phyloP scores from a whole-genome alignment of 2,797 vertebrate species.

The Denticeps clupeoides region DNA sequence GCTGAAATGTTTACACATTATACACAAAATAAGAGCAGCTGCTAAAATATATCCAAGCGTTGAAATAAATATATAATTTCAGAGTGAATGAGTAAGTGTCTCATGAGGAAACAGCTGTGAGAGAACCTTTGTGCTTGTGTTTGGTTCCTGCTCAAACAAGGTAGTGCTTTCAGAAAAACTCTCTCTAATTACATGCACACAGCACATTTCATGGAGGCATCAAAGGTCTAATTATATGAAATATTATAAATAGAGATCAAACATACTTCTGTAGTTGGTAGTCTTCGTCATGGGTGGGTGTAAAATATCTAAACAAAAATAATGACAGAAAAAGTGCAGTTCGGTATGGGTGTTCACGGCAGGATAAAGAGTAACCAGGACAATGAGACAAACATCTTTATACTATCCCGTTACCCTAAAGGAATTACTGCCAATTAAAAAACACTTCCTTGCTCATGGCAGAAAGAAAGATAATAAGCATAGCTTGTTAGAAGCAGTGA shows the following conservation, averaged over 20 bases:
- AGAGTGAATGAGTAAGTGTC: conserved; percentile 23
- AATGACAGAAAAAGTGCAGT: no score
- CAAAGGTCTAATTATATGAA: conserved; percentile 23
- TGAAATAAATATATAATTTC: conserved; percentile 4
- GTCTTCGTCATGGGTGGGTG: no score
- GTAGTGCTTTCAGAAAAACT: conserved; percentile 8
- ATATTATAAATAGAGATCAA: conserved; percentile 33
- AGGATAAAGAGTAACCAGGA: no score
- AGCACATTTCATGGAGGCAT: conserved; percentile 20
- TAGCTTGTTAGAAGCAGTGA: no score
- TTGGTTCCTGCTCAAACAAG: conserved; percentile 2
- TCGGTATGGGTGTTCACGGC: no score
- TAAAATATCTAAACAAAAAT: no score
- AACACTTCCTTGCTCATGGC: no score
- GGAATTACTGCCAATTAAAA: no score
- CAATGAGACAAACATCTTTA: no score
- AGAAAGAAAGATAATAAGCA: no score
- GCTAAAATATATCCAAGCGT: not conserved
- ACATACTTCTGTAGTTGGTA: conserved; percentile 14
- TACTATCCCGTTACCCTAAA: no score
- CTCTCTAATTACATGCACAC: conserved; percentile 31
- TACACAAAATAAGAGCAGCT: not conserved
- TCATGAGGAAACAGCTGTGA: conserved; percentile 35
- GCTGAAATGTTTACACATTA: not conserved
- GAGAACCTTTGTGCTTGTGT: conserved; percentile 10